Percentiles rank a stretch among this genome's conserved stretches.
Evolutionary conservation across 1,140 invertebrate genomes (phyloP).

Genomic region (Drosophila melanica): DNA sequence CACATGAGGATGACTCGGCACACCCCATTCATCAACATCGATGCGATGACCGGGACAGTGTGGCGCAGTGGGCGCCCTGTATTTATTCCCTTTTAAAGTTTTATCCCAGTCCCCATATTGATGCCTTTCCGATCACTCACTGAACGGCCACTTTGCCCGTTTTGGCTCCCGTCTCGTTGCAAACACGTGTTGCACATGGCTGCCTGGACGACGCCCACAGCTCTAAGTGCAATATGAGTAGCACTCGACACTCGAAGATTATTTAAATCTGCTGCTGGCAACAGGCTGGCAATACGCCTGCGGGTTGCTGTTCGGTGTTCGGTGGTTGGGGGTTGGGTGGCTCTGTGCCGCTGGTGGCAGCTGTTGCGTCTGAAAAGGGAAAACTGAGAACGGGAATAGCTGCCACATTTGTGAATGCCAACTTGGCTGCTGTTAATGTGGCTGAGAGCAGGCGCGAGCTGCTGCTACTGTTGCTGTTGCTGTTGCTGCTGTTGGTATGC

Average conservation of each 20-base stretch:
- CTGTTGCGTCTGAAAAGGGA: constrained; percentile 25
- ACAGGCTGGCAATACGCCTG: constrained; percentile 30
- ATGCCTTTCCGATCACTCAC: constrained; percentile 46
- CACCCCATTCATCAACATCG: constrained; percentile 79
- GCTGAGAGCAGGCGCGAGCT: too few relatives aligned
- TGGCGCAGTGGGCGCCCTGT: neutral
- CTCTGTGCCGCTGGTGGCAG: constrained; percentile 12
- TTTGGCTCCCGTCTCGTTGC: constrained; percentile 53
- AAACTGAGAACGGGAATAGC: neutral
- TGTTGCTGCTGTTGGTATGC: neutral
- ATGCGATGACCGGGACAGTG: constrained; percentile 41
- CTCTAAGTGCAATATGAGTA: constrained; percentile 78
- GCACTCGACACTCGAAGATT: constrained; percentile 69
- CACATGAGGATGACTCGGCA: constrained; percentile 70
- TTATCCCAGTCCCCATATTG: neutral
- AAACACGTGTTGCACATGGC: constrained; percentile 78
- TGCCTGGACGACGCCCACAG: constrained; percentile 39
- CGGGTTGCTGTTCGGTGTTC: too few relatives aligned
- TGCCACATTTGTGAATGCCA: constrained; percentile 6
- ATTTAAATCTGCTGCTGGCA: constrained; percentile 61
- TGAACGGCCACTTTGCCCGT: constrained; percentile 57
- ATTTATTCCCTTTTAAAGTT: neutral
- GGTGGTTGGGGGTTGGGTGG: neutral
- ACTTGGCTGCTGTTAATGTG: constrained; percentile 15
- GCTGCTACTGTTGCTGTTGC: neutral